Evolutionary conservation across 2,113 vertebrate species (phyloP).

Genomic region (Labeo rohita): DNA sequence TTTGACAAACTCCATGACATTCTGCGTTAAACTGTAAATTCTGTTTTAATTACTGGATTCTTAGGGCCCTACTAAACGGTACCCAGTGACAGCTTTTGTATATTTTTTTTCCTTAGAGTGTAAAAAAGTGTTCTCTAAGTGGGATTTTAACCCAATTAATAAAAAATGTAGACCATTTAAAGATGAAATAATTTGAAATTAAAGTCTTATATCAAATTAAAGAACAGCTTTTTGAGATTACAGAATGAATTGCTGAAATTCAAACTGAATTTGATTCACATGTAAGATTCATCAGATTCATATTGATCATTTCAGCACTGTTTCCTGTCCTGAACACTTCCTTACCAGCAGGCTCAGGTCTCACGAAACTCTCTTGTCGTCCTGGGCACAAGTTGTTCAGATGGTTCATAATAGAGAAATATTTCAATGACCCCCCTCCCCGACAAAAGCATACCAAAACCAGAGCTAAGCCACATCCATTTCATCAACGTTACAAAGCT

Average conservation of each 20-base stretch:
- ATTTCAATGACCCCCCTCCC: slow-evolving; percentile 45
- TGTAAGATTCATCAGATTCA: background rate
- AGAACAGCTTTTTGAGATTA: background rate
- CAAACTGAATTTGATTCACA: background rate
- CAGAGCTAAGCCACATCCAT: slow-evolving; percentile 33
- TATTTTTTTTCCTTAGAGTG: background rate
- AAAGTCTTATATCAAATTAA: background rate
- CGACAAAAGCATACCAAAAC: slow-evolving; percentile 54
- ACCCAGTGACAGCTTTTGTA: background rate
- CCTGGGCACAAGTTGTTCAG: slow-evolving; percentile 72
- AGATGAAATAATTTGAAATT: background rate
- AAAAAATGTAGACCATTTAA: background rate
- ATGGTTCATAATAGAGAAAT: slow-evolving; percentile 57
- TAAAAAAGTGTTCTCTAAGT: background rate
- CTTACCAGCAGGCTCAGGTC: slow-evolving; percentile 77
- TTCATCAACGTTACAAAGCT: background rate
- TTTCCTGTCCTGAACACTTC: slow-evolving; percentile 43
- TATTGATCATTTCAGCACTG: background rate
- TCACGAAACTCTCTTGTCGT: slow-evolving; percentile 68
- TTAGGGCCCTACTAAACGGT: too few species aligned
- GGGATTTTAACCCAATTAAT: background rate
- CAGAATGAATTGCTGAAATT: background rate
- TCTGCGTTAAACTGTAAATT: too few species aligned
- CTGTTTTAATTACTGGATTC: too few species aligned
- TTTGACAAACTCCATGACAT: too few species aligned